Conservation (phyloP, 2,888 invertebrate species). For the Prosapia bicincta region DNA sequence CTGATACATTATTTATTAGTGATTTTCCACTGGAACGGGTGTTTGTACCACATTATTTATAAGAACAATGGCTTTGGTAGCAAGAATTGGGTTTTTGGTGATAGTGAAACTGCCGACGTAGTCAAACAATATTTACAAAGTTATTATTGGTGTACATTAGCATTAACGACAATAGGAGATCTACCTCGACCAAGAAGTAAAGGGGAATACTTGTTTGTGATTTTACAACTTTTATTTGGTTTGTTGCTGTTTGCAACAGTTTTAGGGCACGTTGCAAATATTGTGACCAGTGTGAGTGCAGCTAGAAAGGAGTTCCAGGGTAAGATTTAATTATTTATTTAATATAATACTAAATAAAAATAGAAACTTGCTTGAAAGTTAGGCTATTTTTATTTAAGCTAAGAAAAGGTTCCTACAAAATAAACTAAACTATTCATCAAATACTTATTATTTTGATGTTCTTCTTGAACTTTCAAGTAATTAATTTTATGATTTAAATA, state of each 20-base stretch:
- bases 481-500: too few species aligned
- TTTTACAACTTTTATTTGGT: conserved; percentile 90
- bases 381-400: too few species aligned
- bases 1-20: conserved; percentile 94
- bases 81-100: conserved; percentile 88
- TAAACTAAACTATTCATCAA: too few species aligned
- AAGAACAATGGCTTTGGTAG: conserved; percentile 94
- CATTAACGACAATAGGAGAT: conserved; percentile 93
- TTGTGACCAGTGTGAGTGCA: conserved; percentile 95
- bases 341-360: too few species aligned
- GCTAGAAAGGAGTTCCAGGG: conserved; percentile 98
- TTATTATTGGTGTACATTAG: conserved; percentile 97
- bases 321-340: too few species aligned
- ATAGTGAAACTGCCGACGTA: conserved; percentile 81
- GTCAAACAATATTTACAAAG: conserved; percentile 95
- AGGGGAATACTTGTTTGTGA: conserved; percentile 93
- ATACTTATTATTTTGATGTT: too few species aligned
- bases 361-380: too few species aligned
- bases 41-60: conserved; percentile 95
- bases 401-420: too few species aligned
- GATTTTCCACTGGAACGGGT: conserved; percentile 99
- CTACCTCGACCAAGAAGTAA: conserved; percentile 88
- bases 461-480: too few species aligned
- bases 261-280: conserved; percentile 96
- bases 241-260: conserved; percentile 94